Conservation (phyloP, 1,140 invertebrate species). For the Cotesia typhae region DNA sequence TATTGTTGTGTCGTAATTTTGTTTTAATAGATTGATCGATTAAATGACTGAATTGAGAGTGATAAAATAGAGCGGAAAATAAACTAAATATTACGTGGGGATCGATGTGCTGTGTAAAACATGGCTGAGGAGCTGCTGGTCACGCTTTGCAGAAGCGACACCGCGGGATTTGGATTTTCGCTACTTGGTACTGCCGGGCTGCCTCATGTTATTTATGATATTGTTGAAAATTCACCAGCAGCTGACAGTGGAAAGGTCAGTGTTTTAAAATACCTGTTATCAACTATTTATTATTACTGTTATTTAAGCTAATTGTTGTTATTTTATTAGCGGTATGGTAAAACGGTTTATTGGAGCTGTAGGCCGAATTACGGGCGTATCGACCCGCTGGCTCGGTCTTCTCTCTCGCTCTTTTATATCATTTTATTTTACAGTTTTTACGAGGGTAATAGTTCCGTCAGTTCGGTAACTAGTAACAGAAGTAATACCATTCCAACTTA, state of each 20-base stretch:
- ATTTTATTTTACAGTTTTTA: too few relatives aligned
- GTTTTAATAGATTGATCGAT: too few relatives aligned
- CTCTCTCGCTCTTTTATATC: neutral
- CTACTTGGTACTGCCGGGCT: slow-evolving; percentile 86
- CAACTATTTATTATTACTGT: neutral
- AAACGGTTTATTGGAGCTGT: too few relatives aligned
- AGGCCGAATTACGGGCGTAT: slow-evolving; percentile 39
- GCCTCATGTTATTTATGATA: slow-evolving; percentile 91
- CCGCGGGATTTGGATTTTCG: slow-evolving; percentile 87
- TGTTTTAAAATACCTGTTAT: neutral
- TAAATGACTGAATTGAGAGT: neutral
- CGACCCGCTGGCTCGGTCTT: slow-evolving; percentile 37
- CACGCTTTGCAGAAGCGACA: slow-evolving; percentile 82
- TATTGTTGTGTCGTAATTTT: too few relatives aligned
- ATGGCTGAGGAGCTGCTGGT: slow-evolving; percentile 89
- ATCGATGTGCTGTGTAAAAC: slow-evolving; percentile 63
- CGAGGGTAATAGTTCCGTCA: too few relatives aligned
- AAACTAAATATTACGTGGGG: slow-evolving; percentile 25
- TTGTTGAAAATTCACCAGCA: slow-evolving; percentile 89
- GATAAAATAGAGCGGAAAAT: slow-evolving; percentile 41
- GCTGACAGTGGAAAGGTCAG: slow-evolving; percentile 88
- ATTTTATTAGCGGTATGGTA: too few relatives aligned
- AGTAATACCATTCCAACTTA: too few relatives aligned
- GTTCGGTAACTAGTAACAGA: too few relatives aligned
- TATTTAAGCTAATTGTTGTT: neutral